Evolutionary conservation across 2,113 vertebrate species (phyloP).

Genomic region (Atrichornis clamosus): DNA sequence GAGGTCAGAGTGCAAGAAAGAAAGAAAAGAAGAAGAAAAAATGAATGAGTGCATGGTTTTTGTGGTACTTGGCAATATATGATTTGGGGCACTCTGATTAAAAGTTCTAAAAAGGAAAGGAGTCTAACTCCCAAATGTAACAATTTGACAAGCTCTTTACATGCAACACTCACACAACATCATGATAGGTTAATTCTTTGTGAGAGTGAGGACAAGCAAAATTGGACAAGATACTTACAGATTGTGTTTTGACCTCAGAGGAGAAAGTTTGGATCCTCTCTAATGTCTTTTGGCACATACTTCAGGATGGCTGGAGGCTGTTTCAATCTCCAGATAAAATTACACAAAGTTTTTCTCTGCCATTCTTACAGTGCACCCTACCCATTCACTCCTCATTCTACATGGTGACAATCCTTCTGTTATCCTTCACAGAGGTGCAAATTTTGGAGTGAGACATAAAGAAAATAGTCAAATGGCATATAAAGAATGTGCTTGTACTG

Average conservation of each 20-base stretch:
- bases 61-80: neutral
- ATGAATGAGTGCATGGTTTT: rapidly evolving
- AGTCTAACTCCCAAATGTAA: neutral
- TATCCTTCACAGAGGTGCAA: neutral
- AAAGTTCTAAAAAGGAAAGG: neutral
- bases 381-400: neutral
- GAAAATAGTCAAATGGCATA: neutral
- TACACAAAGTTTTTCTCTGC: neutral
- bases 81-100: neutral
- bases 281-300: neutral
- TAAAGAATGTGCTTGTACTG: neutral
- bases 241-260: neutral
- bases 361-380: neutral
- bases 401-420: neutral
- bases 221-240: neutral
- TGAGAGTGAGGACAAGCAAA: neutral
- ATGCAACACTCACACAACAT: neutral
- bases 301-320: neutral
- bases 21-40: neutral
- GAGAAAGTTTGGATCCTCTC: neutral
- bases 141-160: neutral
- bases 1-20: neutral
- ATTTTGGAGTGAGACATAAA: neutral
- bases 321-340: neutral
- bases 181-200: neutral